Conservation (phyloP, 2,797 vertebrate genomes). For the Cyprinella venusta region DNA sequence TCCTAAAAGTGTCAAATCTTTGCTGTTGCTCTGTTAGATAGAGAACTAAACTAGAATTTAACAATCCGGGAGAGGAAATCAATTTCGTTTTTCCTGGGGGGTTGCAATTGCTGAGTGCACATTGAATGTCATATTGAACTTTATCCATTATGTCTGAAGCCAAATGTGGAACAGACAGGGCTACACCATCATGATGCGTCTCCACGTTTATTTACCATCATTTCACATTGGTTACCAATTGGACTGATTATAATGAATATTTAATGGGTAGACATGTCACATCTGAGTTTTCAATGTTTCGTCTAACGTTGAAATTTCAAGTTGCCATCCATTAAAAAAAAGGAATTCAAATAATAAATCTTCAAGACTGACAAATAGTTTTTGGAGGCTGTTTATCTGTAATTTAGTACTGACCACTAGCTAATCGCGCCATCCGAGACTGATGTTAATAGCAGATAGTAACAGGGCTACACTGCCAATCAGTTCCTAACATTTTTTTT, state of each 20-base stretch:
- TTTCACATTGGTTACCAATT: not conserved
- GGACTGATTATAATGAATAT: conserved; percentile 2
- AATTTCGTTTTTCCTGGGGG: conserved; percentile 41
- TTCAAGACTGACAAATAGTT: not conserved
- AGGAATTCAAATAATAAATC: not conserved
- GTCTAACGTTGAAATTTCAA: not conserved
- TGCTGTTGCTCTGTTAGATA: conserved; percentile 20
- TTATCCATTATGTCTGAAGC: conserved; percentile 11
- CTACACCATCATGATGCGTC: not conserved
- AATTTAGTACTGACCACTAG: not conserved
- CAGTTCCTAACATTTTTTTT: not conserved
- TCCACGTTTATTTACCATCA: not conserved
- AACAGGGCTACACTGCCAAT: not conserved
- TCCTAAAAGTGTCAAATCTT: conserved; percentile 19
- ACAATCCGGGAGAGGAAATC: conserved; percentile 36
- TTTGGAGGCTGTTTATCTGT: not conserved
- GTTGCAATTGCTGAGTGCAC: conserved; percentile 35
- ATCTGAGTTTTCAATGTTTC: not conserved
- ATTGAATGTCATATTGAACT: conserved; percentile 43
- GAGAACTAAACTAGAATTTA: conserved; percentile 22
- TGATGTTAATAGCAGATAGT: not conserved
- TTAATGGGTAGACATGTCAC: not conserved
- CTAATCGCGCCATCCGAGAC: not conserved
- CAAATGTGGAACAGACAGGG: conserved; percentile 4
- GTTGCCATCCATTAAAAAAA: not conserved